phyloP scores from a whole-genome alignment of 2,113 vertebrate genomes.

The Dendrocopos noguchii region DNA sequence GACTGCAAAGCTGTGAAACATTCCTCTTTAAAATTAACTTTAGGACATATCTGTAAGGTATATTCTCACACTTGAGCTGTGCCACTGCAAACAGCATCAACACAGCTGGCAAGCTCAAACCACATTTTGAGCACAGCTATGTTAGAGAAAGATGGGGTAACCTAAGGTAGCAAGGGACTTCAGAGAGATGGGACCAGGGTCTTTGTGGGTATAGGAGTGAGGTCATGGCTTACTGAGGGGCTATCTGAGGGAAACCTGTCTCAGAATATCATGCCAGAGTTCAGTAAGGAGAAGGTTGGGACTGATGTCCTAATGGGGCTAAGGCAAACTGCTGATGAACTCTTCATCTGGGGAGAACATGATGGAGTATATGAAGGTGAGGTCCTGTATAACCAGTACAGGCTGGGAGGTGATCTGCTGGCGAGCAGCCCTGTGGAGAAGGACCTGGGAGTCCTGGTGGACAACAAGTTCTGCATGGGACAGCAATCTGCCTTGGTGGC shows the following conservation, averaged over 20 bases:
- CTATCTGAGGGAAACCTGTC: neutral
- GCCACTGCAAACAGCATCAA: neutral
- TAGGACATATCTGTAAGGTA: neutral
- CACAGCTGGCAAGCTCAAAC: neutral
- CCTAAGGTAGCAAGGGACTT: neutral
- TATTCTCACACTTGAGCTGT: neutral
- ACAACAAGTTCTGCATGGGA: too few relatives aligned
- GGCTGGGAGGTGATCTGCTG: too few relatives aligned
- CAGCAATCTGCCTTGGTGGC: too few relatives aligned
- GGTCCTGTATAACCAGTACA: too few relatives aligned
- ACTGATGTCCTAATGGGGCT: neutral
- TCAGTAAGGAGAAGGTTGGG: neutral
- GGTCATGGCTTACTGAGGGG: neutral
- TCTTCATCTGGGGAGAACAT: fast-evolving
- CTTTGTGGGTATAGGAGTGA: neutral
- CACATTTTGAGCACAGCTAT: neutral
- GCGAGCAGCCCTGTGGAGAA: too few relatives aligned
- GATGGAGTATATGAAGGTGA: neutral
- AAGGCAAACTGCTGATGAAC: neutral
- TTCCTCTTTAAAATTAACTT: neutral
- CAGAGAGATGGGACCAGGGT: neutral
- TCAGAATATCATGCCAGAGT: neutral
- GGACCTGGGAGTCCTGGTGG: too few relatives aligned
- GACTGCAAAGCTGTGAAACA: neutral
- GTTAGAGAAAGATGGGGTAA: neutral